Evolutionary conservation across 2,113 vertebrate genomes (phyloP).

Genomic region (Melanerpes formicivorus): DNA sequence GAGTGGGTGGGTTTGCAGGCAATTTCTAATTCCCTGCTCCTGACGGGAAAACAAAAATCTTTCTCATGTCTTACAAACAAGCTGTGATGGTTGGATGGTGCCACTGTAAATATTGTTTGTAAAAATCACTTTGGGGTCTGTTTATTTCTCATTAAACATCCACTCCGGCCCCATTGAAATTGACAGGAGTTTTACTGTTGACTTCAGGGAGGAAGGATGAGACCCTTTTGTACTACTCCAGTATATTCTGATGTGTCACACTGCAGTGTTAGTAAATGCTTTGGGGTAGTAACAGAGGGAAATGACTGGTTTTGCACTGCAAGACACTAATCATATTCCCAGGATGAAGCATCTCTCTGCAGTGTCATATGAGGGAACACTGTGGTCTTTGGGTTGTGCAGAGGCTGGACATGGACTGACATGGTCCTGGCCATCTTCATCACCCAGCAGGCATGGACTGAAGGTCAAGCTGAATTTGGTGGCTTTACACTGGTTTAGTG

Average conservation of each 20-base stretch:
- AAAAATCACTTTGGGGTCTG: conserved; percentile 5
- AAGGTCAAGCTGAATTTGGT: neutral
- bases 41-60: neutral
- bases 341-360: neutral
- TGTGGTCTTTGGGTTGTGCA: neutral
- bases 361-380: neutral
- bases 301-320: neutral
- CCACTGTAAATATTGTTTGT: conserved; percentile 13
- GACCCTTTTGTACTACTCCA: neutral
- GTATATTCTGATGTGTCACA: neutral
- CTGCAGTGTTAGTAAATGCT: neutral
- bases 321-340: neutral
- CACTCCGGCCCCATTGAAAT: neutral
- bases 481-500: neutral
- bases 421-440: neutral
- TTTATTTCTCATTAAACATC: conserved; percentile 19
- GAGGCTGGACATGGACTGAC: rapidly evolving
- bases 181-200: neutral
- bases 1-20: conserved; percentile 15
- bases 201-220: neutral
- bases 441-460: neutral
- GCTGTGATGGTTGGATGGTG: neutral
- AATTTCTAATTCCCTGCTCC: conserved; percentile 42
- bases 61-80: conserved; percentile 1
- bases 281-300: neutral